Conservation (phyloP, 2,888 invertebrate species). For the Junonia oenone region DNA sequence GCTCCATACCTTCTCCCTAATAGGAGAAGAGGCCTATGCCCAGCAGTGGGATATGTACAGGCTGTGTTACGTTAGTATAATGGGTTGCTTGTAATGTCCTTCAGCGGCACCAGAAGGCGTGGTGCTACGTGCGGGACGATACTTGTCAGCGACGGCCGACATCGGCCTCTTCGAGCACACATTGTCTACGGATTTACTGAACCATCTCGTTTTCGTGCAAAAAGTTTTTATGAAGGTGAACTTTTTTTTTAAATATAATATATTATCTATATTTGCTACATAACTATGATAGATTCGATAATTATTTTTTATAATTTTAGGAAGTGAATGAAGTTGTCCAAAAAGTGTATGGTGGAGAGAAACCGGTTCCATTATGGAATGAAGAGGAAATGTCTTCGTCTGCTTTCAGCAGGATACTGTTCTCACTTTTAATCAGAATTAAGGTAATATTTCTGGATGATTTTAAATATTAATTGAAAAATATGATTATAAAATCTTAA, state of each 20-base stretch:
- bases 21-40: too few relatives aligned
- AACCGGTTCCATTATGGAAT: slow-evolving; percentile 94
- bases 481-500: too few relatives aligned
- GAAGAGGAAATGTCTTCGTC: slow-evolving; percentile 86
- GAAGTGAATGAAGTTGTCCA: slow-evolving; percentile 99
- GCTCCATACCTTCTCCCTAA: too few relatives aligned
- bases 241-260: too few relatives aligned
- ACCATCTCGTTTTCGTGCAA: slow-evolving; percentile 98
- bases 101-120: slow-evolving; percentile 84
- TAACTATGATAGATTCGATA: too few relatives aligned
- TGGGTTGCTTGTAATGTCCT: too few relatives aligned
- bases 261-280: too few relatives aligned
- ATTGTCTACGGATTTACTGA: slow-evolving; percentile 96
- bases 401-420: slow-evolving; percentile 86
- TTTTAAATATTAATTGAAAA: too few relatives aligned
- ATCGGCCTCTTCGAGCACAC: slow-evolving; percentile 95
- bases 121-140: slow-evolving; percentile 92
- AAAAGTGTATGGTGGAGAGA: slow-evolving; percentile 97
- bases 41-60: too few relatives aligned
- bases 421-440: slow-evolving; percentile 92
- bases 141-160: slow-evolving; percentile 94
- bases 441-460: too few relatives aligned
- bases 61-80: too few relatives aligned
- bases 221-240: slow-evolving; percentile 99
- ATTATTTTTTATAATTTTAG: slow-evolving; percentile 48